Percentiles rank a stretch among this genome's conserved stretches.
These are phyloP conservation scores for Florisuga fusca DNA, from an alignment of 2,797 vertebrate genomes.

Conservation along the genomic window DNA sequence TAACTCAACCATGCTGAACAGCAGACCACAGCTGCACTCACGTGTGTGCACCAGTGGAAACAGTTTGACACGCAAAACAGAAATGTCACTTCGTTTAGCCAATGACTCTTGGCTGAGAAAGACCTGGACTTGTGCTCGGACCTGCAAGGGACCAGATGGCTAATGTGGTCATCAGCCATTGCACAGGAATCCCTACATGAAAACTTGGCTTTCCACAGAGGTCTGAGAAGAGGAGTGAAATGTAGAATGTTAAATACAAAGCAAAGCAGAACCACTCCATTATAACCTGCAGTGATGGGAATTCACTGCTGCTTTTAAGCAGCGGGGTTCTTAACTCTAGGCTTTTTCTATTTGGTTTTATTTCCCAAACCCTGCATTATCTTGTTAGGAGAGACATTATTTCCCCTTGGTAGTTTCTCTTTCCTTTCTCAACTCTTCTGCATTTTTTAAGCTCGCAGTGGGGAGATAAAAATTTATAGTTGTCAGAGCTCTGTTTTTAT, in stretches of 20 bases:
- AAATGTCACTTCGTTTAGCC: constrained; percentile 17
- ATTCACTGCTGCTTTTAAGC: constrained; percentile 70
- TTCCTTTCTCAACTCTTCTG: background rate
- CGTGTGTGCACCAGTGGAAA: background rate
- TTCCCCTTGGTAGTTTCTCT: constrained; percentile 53
- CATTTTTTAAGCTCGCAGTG: background rate
- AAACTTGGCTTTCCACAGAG: constrained; percentile 31
- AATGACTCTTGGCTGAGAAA: constrained; percentile 36
- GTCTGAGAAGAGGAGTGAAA: constrained; percentile 48
- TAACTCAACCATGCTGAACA: background rate
- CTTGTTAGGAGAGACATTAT: constrained; percentile 67
- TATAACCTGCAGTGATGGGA: constrained; percentile 61
- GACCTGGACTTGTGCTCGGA: constrained; percentile 21
- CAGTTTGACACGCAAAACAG: background rate
- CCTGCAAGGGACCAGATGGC: constrained; percentile 62
- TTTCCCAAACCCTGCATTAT: constrained; percentile 66
- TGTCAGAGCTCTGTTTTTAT: constrained; percentile 1
- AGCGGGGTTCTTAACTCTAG: constrained; percentile 67
- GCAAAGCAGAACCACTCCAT: constrained; percentile 65
- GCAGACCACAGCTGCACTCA: background rate
- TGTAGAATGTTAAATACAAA: constrained; percentile 65
- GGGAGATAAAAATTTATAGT: constrained; percentile 17
- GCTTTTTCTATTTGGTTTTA: constrained; percentile 66
- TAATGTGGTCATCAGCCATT: constrained; percentile 59
- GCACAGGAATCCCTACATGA: constrained; percentile 19